Conservation (phyloP, 2,113 vertebrate species). For the Scomber japonicus region DNA sequence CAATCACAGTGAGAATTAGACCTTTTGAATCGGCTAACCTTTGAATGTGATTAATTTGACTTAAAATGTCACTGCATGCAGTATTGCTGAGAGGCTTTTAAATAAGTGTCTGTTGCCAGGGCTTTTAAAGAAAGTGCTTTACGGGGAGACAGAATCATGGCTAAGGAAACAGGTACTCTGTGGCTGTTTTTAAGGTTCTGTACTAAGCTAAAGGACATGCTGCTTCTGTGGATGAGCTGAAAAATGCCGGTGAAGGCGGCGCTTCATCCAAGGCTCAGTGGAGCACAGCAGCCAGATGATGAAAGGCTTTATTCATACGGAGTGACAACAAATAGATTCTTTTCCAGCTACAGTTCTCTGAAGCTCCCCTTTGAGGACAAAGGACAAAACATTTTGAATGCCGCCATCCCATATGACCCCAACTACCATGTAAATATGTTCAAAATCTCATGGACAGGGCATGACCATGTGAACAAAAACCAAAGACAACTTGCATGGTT, state of each 20-base stretch:
- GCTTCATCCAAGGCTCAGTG: conserved; percentile 67
- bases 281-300: conserved; percentile 77
- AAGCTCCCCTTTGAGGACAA: conserved; percentile 74
- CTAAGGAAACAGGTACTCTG: conserved; percentile 41
- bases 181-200: conserved; percentile 52
- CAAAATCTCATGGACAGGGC: conserved; percentile 70
- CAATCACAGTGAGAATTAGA: conserved; percentile 39
- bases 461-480: conserved; percentile 64
- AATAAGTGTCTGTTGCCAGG: conserved; percentile 44
- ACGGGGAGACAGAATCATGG: background rate
- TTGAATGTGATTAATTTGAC: conserved; percentile 71
- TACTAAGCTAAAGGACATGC: conserved; percentile 51
- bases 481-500: conserved; percentile 40
- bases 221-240: conserved; percentile 62
- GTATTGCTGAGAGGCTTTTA: conserved; percentile 53
- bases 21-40: conserved; percentile 54
- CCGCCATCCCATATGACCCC: conserved; percentile 53
- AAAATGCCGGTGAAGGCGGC: conserved; percentile 66
- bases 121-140: conserved; percentile 46
- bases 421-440: conserved; percentile 59
- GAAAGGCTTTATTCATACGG: conserved; percentile 81
- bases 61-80: conserved; percentile 59
- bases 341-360: conserved; percentile 71
- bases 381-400: conserved; percentile 74
- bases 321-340: conserved; percentile 83